These are phyloP conservation scores for Physella acuta DNA, from an alignment of 1,140 invertebrate species.

Conservation along the genomic window DNA sequence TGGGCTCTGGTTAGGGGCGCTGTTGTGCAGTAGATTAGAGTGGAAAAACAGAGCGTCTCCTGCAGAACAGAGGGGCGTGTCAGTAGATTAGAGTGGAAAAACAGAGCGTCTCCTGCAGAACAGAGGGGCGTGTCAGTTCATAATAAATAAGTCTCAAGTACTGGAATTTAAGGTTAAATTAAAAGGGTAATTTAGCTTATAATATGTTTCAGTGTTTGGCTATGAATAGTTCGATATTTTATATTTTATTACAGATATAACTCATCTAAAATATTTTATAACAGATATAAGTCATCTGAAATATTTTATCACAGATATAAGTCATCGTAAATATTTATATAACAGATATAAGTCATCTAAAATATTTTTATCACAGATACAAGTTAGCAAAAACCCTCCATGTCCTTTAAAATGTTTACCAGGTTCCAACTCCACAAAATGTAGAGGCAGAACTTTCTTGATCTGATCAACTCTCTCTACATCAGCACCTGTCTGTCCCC, in stretches of 20 bases:
- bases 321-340: too few species aligned
- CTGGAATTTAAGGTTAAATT: too few species aligned
- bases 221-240: too few species aligned
- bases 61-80: slow-evolving; percentile 5
- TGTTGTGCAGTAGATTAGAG: slow-evolving; percentile 46
- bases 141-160: too few species aligned
- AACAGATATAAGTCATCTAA: too few species aligned
- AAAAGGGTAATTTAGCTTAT: too few species aligned
- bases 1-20: slow-evolving; percentile 42
- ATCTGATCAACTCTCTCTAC: slow-evolving; percentile 41
- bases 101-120: slow-evolving; percentile 44
- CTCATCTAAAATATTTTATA: too few species aligned
- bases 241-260: too few species aligned
- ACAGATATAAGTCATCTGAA: too few species aligned
- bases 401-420: slow-evolving; percentile 35
- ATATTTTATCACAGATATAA: too few species aligned
- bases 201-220: too few species aligned
- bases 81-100: slow-evolving; percentile 21
- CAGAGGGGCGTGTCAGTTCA: not conserved
- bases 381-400: not conserved
- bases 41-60: slow-evolving; percentile 52
- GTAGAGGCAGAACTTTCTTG: slow-evolving; percentile 35
- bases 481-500: slow-evolving; percentile 46
- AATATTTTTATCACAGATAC: not conserved
- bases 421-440: slow-evolving; percentile 48